A percentile compares a stretch with the other conserved stretches of the same genome.
These are phyloP conservation scores for Tinea semifulvella DNA, from an alignment of 2,888 invertebrate species.

Conservation along the genomic window DNA sequence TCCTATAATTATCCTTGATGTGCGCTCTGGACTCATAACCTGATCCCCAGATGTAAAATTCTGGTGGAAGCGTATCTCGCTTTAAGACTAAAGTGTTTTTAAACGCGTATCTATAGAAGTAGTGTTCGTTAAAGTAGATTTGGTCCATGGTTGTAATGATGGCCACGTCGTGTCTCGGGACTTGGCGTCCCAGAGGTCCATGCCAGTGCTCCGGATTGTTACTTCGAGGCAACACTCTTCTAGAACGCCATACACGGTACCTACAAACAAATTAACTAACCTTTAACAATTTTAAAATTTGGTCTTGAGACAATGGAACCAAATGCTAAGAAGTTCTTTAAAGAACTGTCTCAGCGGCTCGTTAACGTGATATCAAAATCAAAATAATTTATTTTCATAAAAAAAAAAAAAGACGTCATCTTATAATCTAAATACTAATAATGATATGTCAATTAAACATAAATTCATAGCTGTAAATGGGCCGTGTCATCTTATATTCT, in stretches of 20 bases:
- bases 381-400: no score
- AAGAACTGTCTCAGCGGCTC: no score
- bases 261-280: no score
- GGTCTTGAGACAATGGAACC: constrained; percentile 19
- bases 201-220: constrained; percentile 38
- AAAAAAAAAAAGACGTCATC: no score
- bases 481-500: no score
- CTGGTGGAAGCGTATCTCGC: neutral
- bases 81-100: neutral
- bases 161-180: constrained; percentile 33
- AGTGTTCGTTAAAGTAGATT: constrained; percentile 24
- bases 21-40: constrained; percentile 31
- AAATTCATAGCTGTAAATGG: no score
- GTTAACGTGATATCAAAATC: no score
- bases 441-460: no score
- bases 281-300: no score
- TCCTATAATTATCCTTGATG: constrained; percentile 35
- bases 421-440: no score
- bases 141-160: constrained; percentile 30
- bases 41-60: constrained; percentile 25
- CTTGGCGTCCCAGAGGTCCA: constrained; percentile 33
- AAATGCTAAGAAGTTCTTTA: no score
- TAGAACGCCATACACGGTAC: constrained; percentile 33
- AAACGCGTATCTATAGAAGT: neutral
- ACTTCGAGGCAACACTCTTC: constrained; percentile 31